phyloP scores from a whole-genome alignment of 2,113 vertebrate genomes.

The Pao palembangensis region DNA sequence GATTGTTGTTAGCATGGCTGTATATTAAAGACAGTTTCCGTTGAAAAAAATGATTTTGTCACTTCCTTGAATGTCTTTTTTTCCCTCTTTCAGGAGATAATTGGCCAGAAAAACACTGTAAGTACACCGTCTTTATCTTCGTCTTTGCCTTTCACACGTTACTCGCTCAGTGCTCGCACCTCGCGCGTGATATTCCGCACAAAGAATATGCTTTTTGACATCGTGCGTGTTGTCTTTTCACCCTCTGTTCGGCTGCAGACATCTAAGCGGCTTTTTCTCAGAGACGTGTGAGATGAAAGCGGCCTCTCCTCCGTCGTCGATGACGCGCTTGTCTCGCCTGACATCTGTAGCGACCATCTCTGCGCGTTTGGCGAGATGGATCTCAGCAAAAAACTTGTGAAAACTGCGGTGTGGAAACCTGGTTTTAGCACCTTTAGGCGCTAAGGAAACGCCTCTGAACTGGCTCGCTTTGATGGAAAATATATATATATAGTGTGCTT shows the following conservation, averaged over 20 bases:
- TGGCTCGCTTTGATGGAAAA: background rate
- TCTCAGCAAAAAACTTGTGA: constrained; percentile 31
- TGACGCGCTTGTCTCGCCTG: no score
- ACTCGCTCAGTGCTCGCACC: constrained; percentile 38
- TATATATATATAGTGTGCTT: no score
- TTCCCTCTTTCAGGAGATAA: constrained; percentile 84
- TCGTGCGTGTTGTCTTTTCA: background rate
- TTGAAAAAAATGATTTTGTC: no score
- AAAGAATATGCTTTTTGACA: constrained; percentile 45
- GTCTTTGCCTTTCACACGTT: constrained; percentile 48
- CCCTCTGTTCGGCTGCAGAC: constrained; percentile 24
- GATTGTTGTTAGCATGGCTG: no score
- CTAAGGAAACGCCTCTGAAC: constrained; percentile 28
- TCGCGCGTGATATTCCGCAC: constrained; percentile 30
- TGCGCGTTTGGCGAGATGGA: no score
- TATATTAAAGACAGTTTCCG: background rate
- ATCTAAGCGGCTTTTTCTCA: background rate
- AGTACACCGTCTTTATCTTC: constrained; percentile 70
- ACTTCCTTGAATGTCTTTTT: constrained; percentile 8
- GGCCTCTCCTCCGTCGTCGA: background rate
- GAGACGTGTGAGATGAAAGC: constrained; percentile 9
- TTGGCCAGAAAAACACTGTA: constrained; percentile 98
- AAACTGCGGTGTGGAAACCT: constrained; percentile 48
- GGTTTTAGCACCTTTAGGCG: constrained; percentile 7
- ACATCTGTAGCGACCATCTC: no score